phyloP scores from a whole-genome alignment of 2,888 invertebrate species.

The Thera obeliscata region DNA sequence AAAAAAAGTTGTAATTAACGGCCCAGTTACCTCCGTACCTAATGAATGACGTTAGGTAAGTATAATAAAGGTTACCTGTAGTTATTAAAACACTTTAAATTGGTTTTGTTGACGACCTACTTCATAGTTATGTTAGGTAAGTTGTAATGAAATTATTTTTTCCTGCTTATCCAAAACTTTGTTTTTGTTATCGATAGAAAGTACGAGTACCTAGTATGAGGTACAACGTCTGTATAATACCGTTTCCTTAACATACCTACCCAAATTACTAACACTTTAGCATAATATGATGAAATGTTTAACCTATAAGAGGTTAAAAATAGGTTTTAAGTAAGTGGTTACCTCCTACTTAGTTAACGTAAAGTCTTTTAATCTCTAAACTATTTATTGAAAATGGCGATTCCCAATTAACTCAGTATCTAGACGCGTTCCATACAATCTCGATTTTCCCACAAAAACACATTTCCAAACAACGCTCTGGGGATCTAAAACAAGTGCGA shows the following conservation, averaged over 20 bases:
- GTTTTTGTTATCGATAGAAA: not conserved
- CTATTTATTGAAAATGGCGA: not conserved
- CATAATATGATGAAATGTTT: too few species aligned
- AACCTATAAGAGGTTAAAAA: too few species aligned
- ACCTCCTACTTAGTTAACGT: too few species aligned
- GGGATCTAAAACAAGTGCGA: slow-evolving; percentile 55
- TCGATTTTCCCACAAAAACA: slow-evolving; percentile 27
- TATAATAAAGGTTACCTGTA: slow-evolving; percentile 56
- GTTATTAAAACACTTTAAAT: slow-evolving; percentile 30
- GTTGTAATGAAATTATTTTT: slow-evolving; percentile 4
- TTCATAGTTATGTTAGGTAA: slow-evolving; percentile 20
- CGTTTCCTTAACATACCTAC: too few species aligned
- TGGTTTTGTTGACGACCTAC: slow-evolving; percentile 29
- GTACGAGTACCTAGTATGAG: not conserved
- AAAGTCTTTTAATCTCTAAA: not conserved
- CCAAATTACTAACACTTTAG: too few species aligned
- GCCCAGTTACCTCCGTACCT: slow-evolving; percentile 77
- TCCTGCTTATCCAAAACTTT: not conserved
- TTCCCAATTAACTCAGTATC: not conserved
- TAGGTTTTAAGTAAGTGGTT: too few species aligned
- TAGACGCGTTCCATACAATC: slow-evolving; percentile 6
- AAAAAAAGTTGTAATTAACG: slow-evolving; percentile 84
- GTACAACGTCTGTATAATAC: too few species aligned
- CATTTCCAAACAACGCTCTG: slow-evolving; percentile 37
- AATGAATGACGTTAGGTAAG: slow-evolving; percentile 73